Percentiles rank a stretch among this genome's conserved stretches.
phyloP scores from a whole-genome alignment of 1,140 invertebrate species.

The Odontomachus brunneus region DNA sequence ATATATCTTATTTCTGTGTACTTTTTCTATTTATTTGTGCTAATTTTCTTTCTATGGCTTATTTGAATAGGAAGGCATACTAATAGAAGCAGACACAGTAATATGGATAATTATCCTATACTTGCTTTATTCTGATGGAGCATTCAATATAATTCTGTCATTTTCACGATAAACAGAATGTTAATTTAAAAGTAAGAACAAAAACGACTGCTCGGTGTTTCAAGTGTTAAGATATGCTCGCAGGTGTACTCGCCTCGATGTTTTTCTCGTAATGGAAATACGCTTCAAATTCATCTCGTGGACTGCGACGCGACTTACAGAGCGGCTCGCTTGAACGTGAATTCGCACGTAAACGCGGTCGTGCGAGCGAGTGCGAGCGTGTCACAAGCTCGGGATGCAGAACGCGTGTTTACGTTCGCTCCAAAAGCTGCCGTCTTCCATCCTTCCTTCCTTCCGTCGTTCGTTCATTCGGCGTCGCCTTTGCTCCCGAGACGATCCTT shows the following conservation, averaged over 20 bases:
- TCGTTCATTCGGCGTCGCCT: slow-evolving; percentile 22
- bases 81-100: too few species aligned
- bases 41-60: too few species aligned
- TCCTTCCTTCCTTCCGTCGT: neutral
- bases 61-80: too few species aligned
- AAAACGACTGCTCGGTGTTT: too few species aligned
- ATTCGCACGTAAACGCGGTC: slow-evolving; percentile 66
- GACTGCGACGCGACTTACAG: slow-evolving; percentile 68
- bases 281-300: slow-evolving; percentile 70
- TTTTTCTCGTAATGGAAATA: neutral
- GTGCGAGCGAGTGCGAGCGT: neutral
- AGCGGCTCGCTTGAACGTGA: slow-evolving; percentile 63
- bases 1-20: too few species aligned
- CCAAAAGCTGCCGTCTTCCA: slow-evolving; percentile 34
- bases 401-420: slow-evolving; percentile 60
- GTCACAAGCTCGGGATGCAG: slow-evolving; percentile 68
- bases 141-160: too few species aligned
- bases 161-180: too few species aligned
- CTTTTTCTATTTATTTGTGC: too few species aligned
- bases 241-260: neutral
- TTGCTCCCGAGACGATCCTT: slow-evolving; percentile 23
- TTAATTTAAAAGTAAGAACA: too few species aligned
- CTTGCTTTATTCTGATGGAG: too few species aligned
- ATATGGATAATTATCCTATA: too few species aligned
- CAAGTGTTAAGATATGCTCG: too few species aligned